Conservation (phyloP, 2,888 invertebrate species). For the Trichopoda pennipes region DNA sequence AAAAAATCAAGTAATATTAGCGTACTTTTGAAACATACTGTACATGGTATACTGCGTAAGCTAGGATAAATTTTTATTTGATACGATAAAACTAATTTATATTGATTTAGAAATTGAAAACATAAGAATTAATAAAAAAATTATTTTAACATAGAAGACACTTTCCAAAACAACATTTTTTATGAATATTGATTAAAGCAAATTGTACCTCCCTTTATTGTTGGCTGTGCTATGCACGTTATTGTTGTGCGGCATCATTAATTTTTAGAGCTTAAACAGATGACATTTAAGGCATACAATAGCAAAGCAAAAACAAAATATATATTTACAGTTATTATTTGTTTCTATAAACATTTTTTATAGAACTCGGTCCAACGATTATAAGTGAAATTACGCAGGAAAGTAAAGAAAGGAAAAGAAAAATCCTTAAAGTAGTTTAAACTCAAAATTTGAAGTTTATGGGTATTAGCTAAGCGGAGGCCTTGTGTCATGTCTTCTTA, state of each 20-base stretch:
- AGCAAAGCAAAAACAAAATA: conserved; percentile 17
- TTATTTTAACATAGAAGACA: no score
- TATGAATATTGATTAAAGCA: neutral
- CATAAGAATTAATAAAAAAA: no score
- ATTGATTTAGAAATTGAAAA: no score
- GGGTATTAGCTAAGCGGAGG: neutral
- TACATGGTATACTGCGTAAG: no score
- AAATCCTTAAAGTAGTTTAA: neutral
- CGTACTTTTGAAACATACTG: no score
- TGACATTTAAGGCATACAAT: conserved; percentile 59
- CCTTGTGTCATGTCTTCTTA: neutral
- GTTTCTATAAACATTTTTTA: no score
- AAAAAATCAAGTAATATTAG: no score
- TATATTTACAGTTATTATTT: neutral
- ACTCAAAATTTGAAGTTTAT: neutral
- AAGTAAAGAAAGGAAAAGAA: neutral
- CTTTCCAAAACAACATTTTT: neutral
- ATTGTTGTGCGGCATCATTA: conserved; percentile 65
- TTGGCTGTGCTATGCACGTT: neutral
- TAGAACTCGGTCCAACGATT: neutral
- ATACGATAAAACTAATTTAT: no score
- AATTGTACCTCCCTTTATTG: neutral
- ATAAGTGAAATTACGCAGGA: no score
- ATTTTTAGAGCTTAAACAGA: conserved; percentile 71
- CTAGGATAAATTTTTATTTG: no score